Evolutionary conservation across 2,888 invertebrate species (phyloP).

Genomic region (Eucera pruinosa): DNA sequence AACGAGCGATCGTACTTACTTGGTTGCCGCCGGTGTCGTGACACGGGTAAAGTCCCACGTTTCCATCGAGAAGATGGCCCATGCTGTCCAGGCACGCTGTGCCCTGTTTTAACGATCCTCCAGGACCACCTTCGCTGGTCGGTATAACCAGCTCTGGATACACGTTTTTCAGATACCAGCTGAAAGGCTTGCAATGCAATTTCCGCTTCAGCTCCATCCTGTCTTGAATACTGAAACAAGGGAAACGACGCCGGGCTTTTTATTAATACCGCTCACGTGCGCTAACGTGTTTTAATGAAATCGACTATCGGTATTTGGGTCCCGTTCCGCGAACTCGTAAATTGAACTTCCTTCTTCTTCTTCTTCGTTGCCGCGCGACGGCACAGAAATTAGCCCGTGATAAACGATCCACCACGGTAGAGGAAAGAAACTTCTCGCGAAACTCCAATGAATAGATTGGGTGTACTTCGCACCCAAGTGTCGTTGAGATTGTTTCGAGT

Average conservation of each 20-base stretch:
- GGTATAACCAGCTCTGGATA: constrained; percentile 95
- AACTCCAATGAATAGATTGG: constrained; percentile 18
- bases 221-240: constrained; percentile 87
- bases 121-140: constrained; percentile 86
- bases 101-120: constrained; percentile 92
- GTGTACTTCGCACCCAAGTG: background rate
- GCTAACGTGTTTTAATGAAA: constrained; percentile 61
- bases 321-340: constrained; percentile 33
- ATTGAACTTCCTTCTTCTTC: constrained; percentile 14
- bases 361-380: constrained; percentile 10
- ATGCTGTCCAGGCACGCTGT: constrained; percentile 96
- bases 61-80: constrained; percentile 94
- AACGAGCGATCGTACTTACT: constrained; percentile 79
- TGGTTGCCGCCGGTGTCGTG: constrained; percentile 99
- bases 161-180: constrained; percentile 96
- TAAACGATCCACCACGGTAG: constrained; percentile 19
- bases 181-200: constrained; percentile 96
- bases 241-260: constrained; percentile 31
- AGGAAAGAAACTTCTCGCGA: constrained; percentile 6
- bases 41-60: constrained; percentile 96
- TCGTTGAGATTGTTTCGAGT: constrained; percentile 8
- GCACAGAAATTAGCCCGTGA: constrained; percentile 66
- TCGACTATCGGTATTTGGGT: constrained; percentile 56
- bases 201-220: constrained; percentile 91
- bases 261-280: constrained; percentile 60